These are phyloP conservation scores for Sphenopsis melanotis DNA, from an alignment of 2,797 vertebrate genomes.

Conservation along the genomic window DNA sequence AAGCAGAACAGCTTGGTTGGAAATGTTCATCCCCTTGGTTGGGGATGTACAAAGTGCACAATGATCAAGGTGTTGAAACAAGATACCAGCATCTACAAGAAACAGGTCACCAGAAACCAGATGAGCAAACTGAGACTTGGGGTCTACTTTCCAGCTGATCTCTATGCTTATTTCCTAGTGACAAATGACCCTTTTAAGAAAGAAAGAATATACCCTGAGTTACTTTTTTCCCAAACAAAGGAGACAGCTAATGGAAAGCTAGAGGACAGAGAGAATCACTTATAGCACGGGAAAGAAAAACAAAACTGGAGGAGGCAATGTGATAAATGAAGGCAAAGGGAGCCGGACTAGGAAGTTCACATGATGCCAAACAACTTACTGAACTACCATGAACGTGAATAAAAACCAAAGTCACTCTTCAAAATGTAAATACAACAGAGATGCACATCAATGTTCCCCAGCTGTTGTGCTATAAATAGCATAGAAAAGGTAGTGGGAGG, in stretches of 20 bases:
- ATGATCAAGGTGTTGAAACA: background rate
- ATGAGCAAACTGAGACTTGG: background rate
- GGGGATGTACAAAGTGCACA: background rate
- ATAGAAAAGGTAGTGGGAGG: background rate
- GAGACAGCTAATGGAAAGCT: constrained; percentile 42
- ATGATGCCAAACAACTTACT: background rate
- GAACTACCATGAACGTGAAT: background rate
- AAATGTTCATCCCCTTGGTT: background rate
- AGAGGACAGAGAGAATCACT: background rate
- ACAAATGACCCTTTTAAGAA: constrained; percentile 34
- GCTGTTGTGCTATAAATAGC: background rate
- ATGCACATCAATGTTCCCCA: background rate
- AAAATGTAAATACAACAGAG: background rate
- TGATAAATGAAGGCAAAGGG: background rate
- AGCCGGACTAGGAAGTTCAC: background rate
- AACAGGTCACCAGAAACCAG: background rate
- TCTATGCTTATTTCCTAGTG: background rate
- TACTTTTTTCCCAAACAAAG: constrained; percentile 13
- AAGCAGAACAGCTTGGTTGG: background rate
- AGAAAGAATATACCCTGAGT: background rate
- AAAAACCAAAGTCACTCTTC: background rate
- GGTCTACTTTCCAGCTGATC: background rate
- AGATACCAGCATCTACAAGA: background rate
- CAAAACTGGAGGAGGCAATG: background rate
- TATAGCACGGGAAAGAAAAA: background rate